Evolutionary conservation across 2,888 invertebrate species (phyloP), one percentile per base, ranked within the genome.

Genomic region (Pammene aurita): DNA sequence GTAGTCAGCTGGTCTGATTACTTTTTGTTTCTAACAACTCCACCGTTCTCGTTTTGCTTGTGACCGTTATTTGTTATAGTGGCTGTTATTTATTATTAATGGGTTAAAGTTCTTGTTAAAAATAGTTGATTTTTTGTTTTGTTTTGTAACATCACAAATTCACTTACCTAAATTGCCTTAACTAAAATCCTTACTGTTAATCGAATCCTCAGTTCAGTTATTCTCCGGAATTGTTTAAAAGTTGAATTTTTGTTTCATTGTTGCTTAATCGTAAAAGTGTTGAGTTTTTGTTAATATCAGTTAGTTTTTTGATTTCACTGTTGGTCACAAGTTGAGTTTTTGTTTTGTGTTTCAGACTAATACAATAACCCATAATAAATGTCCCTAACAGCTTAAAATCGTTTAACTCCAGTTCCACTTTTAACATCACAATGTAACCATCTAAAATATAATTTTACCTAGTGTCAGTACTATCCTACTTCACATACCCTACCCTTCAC

Each of bases 301-400:
- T 26, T 50, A 26, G n/a, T n/a, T 75, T 63, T 73, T 80, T 80
- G 74, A 76, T 77, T 78, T 79, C 34, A 70, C 56, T 71, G 72
- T 78, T 77, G 16, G 18, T 42, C 38, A 44, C 14, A 72, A 68
- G 80, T 81, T 81, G 72, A 79, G 68, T 83, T 81, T 82, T 80
- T 76, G 79, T 83, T 82, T 79, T 73, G 72, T 77, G 77, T 66
- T 66, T 41, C 11, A 46, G 64, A 52, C 58, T 58, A 44, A 63
- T 34, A 14, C 26, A 14, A 14, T 52, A 58, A 34, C 14, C 48
- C 13, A 26, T 34, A 42, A 61, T 26, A 26, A 18, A 48, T 11
- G 7, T n/a, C 34, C n/a, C 18, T 18, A 57, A 48, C 35, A 18
- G n/a, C 41, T n/a, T n/a, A n/a, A 38, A 16, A n/a, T 35, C 13